Conservation (phyloP, 2,888 invertebrate genomes). For the Drosophila cracens region DNA sequence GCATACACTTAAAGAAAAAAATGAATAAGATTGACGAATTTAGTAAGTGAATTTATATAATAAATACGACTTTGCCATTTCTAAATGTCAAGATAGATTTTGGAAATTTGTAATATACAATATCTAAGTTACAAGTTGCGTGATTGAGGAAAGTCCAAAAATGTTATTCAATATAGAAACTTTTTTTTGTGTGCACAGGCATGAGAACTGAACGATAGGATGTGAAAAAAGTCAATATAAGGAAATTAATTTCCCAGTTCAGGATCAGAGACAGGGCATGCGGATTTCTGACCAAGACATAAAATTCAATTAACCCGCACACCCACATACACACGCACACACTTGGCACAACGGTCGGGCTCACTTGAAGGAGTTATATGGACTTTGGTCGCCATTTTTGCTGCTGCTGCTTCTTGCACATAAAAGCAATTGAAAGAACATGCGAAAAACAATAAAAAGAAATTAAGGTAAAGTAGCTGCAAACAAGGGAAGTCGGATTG, state of each 20-base stretch:
- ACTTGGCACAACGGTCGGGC: constrained; percentile 21
- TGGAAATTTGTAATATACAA: not conserved
- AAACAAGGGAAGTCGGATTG: constrained; percentile 13
- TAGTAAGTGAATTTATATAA: not conserved
- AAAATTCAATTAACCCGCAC: constrained; percentile 77
- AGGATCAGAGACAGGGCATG: constrained; percentile 28
- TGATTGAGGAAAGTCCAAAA: not conserved
- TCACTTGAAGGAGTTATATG: constrained; percentile 63
- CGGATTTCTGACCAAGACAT: constrained; percentile 78
- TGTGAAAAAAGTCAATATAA: constrained; percentile 76
- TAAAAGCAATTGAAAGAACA: constrained; percentile 80
- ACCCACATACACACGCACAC: constrained; percentile 30
- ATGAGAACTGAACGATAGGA: constrained; percentile 10
- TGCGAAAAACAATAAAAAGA: constrained; percentile 82
- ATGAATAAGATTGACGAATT: not conserved
- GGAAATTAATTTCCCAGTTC: constrained; percentile 75
- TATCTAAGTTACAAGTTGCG: not conserved
- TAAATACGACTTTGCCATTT: not conserved
- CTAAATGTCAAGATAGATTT: not conserved
- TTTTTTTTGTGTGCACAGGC: constrained; percentile 1
- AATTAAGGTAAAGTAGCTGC: constrained; percentile 79
- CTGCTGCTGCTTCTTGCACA: constrained; percentile 43
- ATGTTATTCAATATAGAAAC: not conserved
- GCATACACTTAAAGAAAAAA: constrained; percentile 14
- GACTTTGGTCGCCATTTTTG: constrained; percentile 56